Base-by-base conservation (phyloP, 64 coral and sea anemone genomes). In the Dendrophyllia cribrosa region DNA sequence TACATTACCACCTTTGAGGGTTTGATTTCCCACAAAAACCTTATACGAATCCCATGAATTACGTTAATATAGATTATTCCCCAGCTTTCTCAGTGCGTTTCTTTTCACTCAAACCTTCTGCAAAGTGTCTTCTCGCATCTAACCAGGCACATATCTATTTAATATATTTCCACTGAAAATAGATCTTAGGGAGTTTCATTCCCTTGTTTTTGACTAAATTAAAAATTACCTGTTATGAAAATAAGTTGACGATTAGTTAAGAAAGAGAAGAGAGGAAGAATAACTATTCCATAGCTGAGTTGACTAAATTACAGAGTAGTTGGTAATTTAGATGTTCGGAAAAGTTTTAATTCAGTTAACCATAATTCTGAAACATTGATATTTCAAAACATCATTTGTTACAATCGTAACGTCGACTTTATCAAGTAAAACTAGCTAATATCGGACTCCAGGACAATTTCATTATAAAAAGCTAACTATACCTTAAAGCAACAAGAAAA, bases 141-240 rank as follows among this genome's bases (percentile, higher is more conserved):
- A 13, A 45, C 6, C 61, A 20, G 34, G 62, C 7, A 68, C 9
- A 6, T 44, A 19, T 75, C 43, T 50, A 67, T 56, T 64, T 66
- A 67, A 11, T 75, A 75, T 13, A 66, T 50, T 84, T 84, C 3
- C 43, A 8, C 23, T 66, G 45, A 84, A 84, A 84, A 84, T 84
- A 84, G 43, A 24, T 21, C 67, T 24, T 67, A 12, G 50, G 24
- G 16, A 47, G 53, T 59, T 59, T 21, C 10, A 59, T 79, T 16
- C 8, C 47, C 46, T 75, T 59, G 13, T 59, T 43, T 13, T 69
- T 24, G 66, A 21, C n/a, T 69, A 23, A 59, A 51, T 79, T 34
- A 79, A 79, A 79, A 79, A n/a, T 23, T 55, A 69, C 20, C 22
- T 69, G n/a, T 24, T 69, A n/a, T 9, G 9, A 16, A 55, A 14